phyloP scores from a whole-genome alignment of 2,113 vertebrate species.

The Neolamprologus brichardi region DNA sequence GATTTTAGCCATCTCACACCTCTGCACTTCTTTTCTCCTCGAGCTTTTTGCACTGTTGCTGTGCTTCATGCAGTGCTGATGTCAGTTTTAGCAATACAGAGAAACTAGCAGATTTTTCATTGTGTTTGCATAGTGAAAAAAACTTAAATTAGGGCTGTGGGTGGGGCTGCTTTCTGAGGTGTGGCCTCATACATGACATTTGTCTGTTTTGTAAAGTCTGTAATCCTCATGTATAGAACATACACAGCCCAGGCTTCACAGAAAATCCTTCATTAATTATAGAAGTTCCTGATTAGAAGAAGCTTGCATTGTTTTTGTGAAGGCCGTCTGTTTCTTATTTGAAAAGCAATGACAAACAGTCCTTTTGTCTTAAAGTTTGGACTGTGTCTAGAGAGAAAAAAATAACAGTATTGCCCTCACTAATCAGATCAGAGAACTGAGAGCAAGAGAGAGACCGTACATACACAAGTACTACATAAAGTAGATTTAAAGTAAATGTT shows the following conservation, averaged over 20 bases:
- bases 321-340: not conserved
- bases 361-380: not conserved
- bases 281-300: not conserved
- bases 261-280: not conserved
- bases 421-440: not conserved
- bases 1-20: not conserved
- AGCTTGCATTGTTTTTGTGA: not conserved
- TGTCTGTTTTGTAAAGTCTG: not conserved
- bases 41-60: not conserved
- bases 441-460: not conserved
- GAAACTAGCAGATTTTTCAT: not conserved
- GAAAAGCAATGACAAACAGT: not conserved
- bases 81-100: not conserved
- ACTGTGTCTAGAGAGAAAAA: not conserved
- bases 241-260: fast-evolving
- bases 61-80: not conserved
- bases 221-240: not conserved
- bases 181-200: fast-evolving
- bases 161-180: not conserved
- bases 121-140: not conserved
- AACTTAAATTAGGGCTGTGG: not conserved
- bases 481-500: not conserved
- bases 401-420: not conserved
- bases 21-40: not conserved
- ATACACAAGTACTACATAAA: not conserved